phyloP scores from a whole-genome alignment of 2,797 vertebrate species.

The Pipistrellus nathusii region DNA sequence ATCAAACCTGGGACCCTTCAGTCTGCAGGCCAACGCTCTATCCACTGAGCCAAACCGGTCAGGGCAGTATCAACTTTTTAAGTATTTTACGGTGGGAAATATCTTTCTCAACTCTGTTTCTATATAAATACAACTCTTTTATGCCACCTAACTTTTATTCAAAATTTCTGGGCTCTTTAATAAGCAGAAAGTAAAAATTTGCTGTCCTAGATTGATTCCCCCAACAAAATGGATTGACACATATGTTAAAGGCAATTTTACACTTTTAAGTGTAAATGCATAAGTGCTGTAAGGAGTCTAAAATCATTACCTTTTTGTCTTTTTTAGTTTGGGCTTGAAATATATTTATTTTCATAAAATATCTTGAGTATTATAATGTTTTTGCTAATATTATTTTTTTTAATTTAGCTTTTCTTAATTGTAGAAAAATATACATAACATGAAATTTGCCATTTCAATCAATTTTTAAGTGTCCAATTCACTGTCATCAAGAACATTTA shows the following conservation, averaged over 20 bases:
- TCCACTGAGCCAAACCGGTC: too few species aligned
- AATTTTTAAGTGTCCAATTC: background rate
- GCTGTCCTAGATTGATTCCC: background rate
- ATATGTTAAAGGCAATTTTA: background rate
- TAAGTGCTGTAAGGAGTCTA: background rate
- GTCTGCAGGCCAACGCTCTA: too few species aligned
- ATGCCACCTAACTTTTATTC: background rate
- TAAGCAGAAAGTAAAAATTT: slow-evolving; percentile 25
- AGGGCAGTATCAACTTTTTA: background rate
- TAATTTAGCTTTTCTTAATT: background rate
- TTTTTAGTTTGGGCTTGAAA: background rate
- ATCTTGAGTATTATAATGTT: background rate
- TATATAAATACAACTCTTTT: background rate
- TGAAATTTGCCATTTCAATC: background rate
- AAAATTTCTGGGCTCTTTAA: background rate
- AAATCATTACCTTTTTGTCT: background rate
- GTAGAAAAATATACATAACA: background rate
- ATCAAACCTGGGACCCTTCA: too few species aligned
- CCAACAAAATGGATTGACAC: background rate
- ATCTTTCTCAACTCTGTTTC: slow-evolving; percentile 16
- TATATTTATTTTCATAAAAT: slow-evolving; percentile 8
- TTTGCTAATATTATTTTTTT: background rate
- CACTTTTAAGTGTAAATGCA: background rate
- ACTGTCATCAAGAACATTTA: background rate
- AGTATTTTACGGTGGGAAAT: slow-evolving; percentile 26